Evolutionary conservation across 2,888 invertebrate species (phyloP).

Genomic region (Drosophila koepferae): DNA sequence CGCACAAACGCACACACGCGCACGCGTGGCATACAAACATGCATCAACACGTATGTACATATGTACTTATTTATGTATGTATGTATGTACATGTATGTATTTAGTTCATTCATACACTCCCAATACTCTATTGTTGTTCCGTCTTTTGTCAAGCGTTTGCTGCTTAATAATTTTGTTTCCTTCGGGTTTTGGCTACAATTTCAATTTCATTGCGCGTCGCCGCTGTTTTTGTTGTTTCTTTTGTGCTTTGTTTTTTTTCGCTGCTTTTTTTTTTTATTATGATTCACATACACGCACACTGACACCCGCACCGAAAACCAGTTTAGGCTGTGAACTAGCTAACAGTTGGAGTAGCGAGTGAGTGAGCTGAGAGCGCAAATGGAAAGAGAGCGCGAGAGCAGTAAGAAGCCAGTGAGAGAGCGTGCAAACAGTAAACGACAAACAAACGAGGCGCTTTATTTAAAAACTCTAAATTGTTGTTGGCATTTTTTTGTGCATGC

Average conservation of each 20-base stretch:
- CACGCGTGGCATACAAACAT: neutral
- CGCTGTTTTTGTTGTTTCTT: constrained; percentile 21
- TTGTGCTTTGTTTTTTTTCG: constrained; percentile 7
- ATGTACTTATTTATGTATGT: neutral
- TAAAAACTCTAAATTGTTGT: constrained; percentile 53
- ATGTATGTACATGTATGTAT: constrained; percentile 14
- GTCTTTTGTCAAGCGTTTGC: constrained; percentile 15
- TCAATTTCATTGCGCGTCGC: constrained; percentile 68
- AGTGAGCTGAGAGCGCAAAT: constrained; percentile 8
- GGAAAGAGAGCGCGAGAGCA: neutral
- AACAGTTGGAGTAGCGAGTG: constrained; percentile 5
- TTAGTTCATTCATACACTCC: constrained; percentile 37
- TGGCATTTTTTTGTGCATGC: constrained; percentile 47
- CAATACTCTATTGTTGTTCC: constrained; percentile 39
- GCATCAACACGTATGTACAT: neutral
- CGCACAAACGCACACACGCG: neutral
- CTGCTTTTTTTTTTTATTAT: constrained; percentile 66
- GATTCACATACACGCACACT: constrained; percentile 64
- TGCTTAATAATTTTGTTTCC: constrained; percentile 9
- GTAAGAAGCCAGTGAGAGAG: constrained; percentile 14
- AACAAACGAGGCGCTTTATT: constrained; percentile 65
- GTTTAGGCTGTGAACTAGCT: constrained; percentile 44
- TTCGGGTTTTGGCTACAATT: constrained; percentile 65
- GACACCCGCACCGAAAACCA: constrained; percentile 76
- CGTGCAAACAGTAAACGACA: constrained; percentile 29